These are phyloP conservation scores for Meriones psammophilus DNA, from an alignment of 2,797 vertebrate genomes.

Conservation along the genomic window DNA sequence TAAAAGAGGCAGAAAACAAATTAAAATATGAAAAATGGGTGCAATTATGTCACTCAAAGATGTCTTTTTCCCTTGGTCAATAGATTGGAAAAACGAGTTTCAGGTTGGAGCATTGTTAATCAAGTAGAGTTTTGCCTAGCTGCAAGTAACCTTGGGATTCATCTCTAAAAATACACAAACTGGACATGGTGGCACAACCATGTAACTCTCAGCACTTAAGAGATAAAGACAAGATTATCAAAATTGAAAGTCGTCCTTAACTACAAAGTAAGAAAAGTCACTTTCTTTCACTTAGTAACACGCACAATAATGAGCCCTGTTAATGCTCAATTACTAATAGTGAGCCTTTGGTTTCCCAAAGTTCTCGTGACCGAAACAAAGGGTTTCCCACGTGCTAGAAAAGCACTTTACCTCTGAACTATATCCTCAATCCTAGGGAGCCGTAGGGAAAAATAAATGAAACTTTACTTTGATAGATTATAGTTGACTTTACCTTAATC, in stretches of 20 bases:
- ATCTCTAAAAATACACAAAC: neutral
- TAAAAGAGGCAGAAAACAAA: conserved; percentile 68
- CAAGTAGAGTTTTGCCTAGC: neutral
- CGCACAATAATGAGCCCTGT: conserved; percentile 63
- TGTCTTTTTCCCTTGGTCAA: conserved; percentile 71
- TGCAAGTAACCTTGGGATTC: neutral
- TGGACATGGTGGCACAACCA: neutral
- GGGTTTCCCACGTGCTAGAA: neutral
- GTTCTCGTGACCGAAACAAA: neutral
- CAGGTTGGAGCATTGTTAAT: neutral
- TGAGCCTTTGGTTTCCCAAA: conserved; percentile 59
- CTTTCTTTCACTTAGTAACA: conserved; percentile 66
- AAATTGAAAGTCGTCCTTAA: neutral
- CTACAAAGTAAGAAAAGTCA: neutral
- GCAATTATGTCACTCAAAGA: conserved; percentile 53
- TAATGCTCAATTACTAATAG: conserved; percentile 67
- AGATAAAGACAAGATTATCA: neutral
- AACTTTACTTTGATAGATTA: conserved; percentile 63
- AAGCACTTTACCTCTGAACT: neutral
- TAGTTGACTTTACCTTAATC: conserved; percentile 69
- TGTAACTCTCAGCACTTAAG: neutral
- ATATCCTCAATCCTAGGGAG: neutral
- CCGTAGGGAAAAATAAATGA: neutral
- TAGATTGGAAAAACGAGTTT: conserved; percentile 59
- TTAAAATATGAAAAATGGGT: conserved; percentile 64